Percentiles rank a stretch among this genome's conserved stretches.
Conservation (phyloP, 2,888 invertebrate genomes). For the Reticulitermes lucifugus region DNA sequence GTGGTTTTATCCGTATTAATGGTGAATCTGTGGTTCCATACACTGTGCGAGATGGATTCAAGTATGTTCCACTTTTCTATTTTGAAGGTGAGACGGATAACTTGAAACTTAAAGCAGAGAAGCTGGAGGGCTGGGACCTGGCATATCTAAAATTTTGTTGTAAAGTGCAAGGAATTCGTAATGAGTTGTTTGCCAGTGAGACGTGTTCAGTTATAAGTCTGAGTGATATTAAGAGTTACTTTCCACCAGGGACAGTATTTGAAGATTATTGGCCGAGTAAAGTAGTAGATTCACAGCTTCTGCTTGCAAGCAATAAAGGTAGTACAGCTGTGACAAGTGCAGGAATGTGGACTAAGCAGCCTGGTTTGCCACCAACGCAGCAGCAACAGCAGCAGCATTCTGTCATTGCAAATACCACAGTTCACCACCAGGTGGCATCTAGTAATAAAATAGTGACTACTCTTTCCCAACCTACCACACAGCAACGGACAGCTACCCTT, state of each 20-base stretch:
- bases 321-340: conserved; percentile 52
- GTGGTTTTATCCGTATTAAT: conserved; percentile 92
- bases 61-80: conserved; percentile 92
- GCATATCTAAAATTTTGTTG: conserved; percentile 95
- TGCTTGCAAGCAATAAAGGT: conserved; percentile 68
- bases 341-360: conserved; percentile 55
- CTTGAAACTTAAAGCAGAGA: conserved; percentile 86
- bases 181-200: conserved; percentile 91
- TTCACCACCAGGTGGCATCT: conserved; percentile 65
- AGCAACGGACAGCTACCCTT: conserved; percentile 27
- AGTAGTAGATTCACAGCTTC: conserved; percentile 83
- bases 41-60: conserved; percentile 83
- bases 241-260: conserved; percentile 89
- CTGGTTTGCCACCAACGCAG: conserved; percentile 51
- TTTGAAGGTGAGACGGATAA: conserved; percentile 90
- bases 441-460: conserved; percentile 83
- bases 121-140: conserved; percentile 91
- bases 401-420: conserved; percentile 46
- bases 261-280: conserved; percentile 95
- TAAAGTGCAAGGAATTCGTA: conserved; percentile 92
- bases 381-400: conserved; percentile 41
- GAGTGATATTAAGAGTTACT: conserved; percentile 90
- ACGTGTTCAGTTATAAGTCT: conserved; percentile 92
- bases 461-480: conserved; percentile 67
- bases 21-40: conserved; percentile 95